phyloP scores from a whole-genome alignment of 2,888 invertebrate genomes.

The Agrilus biguttatus region DNA sequence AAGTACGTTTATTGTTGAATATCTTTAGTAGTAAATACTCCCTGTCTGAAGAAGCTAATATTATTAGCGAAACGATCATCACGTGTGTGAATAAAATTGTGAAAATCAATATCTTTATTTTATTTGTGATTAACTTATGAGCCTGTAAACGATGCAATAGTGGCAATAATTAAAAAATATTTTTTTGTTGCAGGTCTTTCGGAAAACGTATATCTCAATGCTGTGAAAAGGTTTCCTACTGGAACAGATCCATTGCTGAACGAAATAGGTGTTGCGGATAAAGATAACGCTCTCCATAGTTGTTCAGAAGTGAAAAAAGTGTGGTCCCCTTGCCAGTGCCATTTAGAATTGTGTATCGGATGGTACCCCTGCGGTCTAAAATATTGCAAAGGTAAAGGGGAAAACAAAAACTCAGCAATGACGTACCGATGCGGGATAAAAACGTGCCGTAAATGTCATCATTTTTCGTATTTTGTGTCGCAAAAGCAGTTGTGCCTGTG shows the following conservation, averaged over 20 bases:
- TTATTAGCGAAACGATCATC: too few species aligned
- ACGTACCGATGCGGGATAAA: slow-evolving; percentile 89
- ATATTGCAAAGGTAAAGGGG: slow-evolving; percentile 59
- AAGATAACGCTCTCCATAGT: slow-evolving; percentile 17
- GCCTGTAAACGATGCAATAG: too few species aligned
- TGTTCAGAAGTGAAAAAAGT: slow-evolving; percentile 56
- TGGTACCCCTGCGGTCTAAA: slow-evolving; percentile 95
- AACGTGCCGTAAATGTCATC: slow-evolving; percentile 81
- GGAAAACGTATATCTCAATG: slow-evolving; percentile 54
- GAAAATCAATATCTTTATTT: too few species aligned
- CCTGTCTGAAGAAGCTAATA: too few species aligned
- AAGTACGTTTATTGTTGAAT: too few species aligned
- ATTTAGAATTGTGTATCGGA: slow-evolving; percentile 76
- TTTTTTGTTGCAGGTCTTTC: slow-evolving; percentile 44
- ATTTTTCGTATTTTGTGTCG: slow-evolving; percentile 73
- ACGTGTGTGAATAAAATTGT: too few species aligned
- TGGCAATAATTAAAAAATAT: neutral
- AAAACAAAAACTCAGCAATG: slow-evolving; percentile 43
- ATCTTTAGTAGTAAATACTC: too few species aligned
- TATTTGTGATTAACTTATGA: too few species aligned
- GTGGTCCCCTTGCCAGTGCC: slow-evolving; percentile 68
- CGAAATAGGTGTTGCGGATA: slow-evolving; percentile 7
- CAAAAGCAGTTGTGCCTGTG: slow-evolving; percentile 72
- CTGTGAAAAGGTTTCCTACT: slow-evolving; percentile 57
- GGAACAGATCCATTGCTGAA: slow-evolving; percentile 16